These are phyloP conservation scores for Brachypodius melanocephalos DNA, from an alignment of 2,113 vertebrate genomes.

Conservation along the genomic window DNA sequence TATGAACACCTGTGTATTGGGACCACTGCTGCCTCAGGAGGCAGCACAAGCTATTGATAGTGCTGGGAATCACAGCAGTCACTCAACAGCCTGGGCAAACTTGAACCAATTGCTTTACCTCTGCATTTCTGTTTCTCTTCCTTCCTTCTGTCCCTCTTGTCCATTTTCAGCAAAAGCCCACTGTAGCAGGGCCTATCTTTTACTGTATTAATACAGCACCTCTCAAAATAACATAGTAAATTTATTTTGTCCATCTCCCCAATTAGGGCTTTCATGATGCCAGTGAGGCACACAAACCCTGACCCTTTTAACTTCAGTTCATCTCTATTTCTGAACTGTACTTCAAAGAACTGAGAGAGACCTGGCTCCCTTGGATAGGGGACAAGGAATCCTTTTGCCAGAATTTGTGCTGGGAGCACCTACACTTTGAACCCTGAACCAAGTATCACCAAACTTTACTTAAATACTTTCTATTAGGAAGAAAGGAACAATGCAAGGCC, in stretches of 20 bases:
- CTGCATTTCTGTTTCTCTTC: neutral
- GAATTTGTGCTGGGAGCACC: neutral
- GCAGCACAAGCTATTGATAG: neutral
- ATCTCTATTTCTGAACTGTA: neutral
- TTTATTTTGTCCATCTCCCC: neutral
- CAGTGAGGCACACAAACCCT: neutral
- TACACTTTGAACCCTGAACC: neutral
- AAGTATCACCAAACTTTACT: neutral
- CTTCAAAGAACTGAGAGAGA: neutral
- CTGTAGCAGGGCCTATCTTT: neutral
- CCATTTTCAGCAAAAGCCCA: neutral
- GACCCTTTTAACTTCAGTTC: neutral
- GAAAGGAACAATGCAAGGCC: neutral
- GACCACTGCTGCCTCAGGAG: neutral
- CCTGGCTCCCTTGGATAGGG: too few species aligned
- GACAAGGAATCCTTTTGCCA: neutral
- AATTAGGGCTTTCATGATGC: neutral
- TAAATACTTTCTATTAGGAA: neutral
- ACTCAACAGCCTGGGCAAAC: neutral
- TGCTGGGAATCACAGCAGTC: neutral
- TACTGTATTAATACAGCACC: neutral
- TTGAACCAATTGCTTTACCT: neutral
- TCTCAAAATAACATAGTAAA: neutral
- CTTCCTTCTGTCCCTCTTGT: neutral
- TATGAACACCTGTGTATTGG: neutral